Evolutionary conservation across 2,797 vertebrate genomes (phyloP), one percentile per base, ranked within the genome.

Genomic region (Onychomys leucogaster): DNA sequence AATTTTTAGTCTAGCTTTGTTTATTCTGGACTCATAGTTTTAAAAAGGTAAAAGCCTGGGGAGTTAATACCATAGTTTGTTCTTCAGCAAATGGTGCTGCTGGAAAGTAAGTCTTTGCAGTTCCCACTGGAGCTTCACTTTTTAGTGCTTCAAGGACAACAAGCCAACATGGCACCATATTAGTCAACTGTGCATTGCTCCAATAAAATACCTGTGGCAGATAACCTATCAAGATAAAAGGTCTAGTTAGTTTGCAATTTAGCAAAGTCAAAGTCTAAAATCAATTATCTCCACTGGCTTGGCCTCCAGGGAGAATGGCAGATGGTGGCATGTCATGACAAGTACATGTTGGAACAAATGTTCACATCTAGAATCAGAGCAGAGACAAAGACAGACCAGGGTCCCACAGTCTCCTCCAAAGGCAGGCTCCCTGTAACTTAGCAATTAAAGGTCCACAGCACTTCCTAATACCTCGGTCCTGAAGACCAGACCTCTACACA

Each of bases 1-100:
- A n/a, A 57, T 3, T 41, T 90, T 69, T 23, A 71, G 49, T 73
- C 94, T 85, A 27, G 41, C 23, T 90, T 92, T 88, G 49, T 83
- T 87, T 85, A 69, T 96, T 75, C 55, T 59, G 21, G 49, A 52
- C 71, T 90, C 77, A 78, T 34, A 25, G 43, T 89, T 90, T 95
- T 92, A 34, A 91, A 37, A 49, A 92, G 80, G 49, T 78, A 19
- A 90, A 90, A 92, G 67, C 49, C 17, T 12, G 5, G 27, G 16
- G 29, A 16, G 12, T 84, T 82, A 84, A 46, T 9, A 2, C 65
- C 85, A 46, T 2, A 32, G 37, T n/a, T 2, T 0, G 9, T 76
- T 81, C 17, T 1, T 82, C 83, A 67, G 17, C 76, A 59, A 63
- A 80, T 8, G 34, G 80, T 41, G 16, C 11, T 4, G 3, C 0